A percentile compares a stretch with the other conserved stretches of the same genome.
Evolutionary conservation across 2,797 vertebrate genomes (phyloP).

Genomic region (Danio aesculapii): DNA sequence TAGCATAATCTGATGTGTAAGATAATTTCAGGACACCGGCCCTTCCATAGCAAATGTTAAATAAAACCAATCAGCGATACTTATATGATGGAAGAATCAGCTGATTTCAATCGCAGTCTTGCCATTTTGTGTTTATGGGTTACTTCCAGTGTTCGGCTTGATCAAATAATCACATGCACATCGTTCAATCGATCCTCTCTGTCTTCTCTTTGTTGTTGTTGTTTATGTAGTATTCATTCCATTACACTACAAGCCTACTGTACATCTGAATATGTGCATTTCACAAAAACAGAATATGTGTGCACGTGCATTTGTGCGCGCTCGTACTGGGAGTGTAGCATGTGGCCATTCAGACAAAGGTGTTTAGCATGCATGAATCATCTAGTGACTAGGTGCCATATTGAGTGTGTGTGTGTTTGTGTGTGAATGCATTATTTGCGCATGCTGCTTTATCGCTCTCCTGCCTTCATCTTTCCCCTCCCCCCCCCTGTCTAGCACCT

Average conservation of each 20-base stretch:
- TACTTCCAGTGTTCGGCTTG: neutral
- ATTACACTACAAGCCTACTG: neutral
- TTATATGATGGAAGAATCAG: conserved; percentile 1
- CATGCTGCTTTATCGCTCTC: conserved; percentile 55
- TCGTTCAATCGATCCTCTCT: neutral
- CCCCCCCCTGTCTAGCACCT: conserved; percentile 65
- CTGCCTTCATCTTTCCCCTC: conserved; percentile 50
- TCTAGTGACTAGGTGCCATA: conserved; percentile 63
- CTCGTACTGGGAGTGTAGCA: conserved; percentile 49
- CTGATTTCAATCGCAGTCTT: neutral
- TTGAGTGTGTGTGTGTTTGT: conserved; percentile 52
- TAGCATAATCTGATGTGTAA: too few relatives aligned
- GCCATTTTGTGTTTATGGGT: too few relatives aligned
- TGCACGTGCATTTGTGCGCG: conserved; percentile 37
- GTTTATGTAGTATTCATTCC: conserved; percentile 1
- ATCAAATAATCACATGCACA: too few relatives aligned
- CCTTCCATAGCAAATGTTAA: neutral
- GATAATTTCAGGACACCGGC: neutral
- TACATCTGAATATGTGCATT: neutral
- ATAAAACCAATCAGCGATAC: neutral
- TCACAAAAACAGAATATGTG: neutral
- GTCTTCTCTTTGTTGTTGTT: neutral
- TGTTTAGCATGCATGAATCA: conserved; percentile 66
- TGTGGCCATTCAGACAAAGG: conserved; percentile 62
- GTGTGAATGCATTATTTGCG: conserved; percentile 57